phyloP scores from a whole-genome alignment of 2,888 invertebrate species.

The Oxystoma pomonae region DNA sequence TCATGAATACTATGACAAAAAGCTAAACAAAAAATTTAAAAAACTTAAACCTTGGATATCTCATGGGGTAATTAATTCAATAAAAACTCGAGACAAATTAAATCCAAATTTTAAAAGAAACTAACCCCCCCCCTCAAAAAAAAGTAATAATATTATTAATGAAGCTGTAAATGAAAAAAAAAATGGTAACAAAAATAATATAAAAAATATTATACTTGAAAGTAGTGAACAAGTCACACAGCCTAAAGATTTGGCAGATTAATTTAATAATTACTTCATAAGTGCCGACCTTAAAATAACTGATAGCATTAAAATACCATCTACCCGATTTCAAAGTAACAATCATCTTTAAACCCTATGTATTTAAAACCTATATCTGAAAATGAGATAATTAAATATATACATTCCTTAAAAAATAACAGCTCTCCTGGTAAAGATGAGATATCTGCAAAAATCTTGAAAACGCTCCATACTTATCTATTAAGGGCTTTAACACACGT shows the following conservation, averaged over 20 bases:
- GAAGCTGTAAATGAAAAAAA: background rate
- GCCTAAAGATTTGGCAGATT: background rate
- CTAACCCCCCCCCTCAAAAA: background rate
- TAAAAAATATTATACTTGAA: background rate
- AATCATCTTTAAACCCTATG: background rate
- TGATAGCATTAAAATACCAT: background rate
- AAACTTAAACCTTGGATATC: background rate
- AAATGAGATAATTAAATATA: background rate
- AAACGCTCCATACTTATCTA: background rate
- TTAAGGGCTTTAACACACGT: background rate
- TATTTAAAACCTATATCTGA: background rate
- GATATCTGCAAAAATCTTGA: slow-evolving; percentile 1
- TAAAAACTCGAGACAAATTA: background rate
- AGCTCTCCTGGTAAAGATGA: slow-evolving; percentile 1
- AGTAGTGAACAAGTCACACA: background rate
- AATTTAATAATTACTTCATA: background rate
- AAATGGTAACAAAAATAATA: background rate
- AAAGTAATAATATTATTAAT: background rate
- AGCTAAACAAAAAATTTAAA: background rate
- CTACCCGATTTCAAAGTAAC: background rate
- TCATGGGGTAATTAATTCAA: too few relatives aligned
- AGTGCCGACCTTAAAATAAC: background rate
- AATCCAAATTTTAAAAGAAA: background rate
- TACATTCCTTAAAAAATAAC: background rate
- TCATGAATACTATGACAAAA: background rate